Base-by-base conservation (phyloP, 2,113 vertebrate genomes). In the Psilopsiagon aurifrons region DNA sequence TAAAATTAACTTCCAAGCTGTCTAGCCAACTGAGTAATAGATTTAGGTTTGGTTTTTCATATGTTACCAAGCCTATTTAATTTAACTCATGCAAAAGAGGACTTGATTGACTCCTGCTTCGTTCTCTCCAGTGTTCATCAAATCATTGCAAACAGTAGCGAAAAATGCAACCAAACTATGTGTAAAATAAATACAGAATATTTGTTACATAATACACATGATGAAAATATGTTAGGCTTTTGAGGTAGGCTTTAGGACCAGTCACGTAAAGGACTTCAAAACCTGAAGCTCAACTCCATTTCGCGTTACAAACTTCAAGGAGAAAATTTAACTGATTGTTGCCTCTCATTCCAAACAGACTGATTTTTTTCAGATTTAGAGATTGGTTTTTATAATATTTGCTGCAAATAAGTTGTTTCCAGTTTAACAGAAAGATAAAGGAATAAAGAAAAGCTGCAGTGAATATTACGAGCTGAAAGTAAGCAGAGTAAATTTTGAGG, bases 341-440 rank as follows among this genome's bases (percentile, higher is more conserved):
- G 12, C 9, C 3, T 41, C 69, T 71, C 25, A 33, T 66, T 71
- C 33, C 24, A 77, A 66, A 31, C 39, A 31, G 23, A 8, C 27
- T 55, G 8, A 1, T 7, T 8, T 1, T 4, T 4, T 22, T n/a
- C 24, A 71, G 25, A 43, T 35, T 13, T 10, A 47, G 6, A 28
- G 35, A 11, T 12, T 11, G 44, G 18, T 27, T 16, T 18, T 43
- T 47, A 27, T 1, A 12, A 3, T 49, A 66, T 25, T 64, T 87
- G 37, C 29, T 54, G 15, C 6, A 88, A 54, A 84, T 49, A 5
- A 64, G 9, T 19, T 75, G 28, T 52, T 90, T 64, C 24, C 22
- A 35, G 20, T 31, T 54, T 39, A 82, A 76, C 5, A n/a, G 5
- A 39, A 19, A 11, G 14, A 10, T 3, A 12, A 49, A 55, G 35